Percentiles rank a stretch among this genome's conserved stretches.
These are phyloP conservation scores for Xerus rutilus DNA, from an alignment of 2,797 vertebrate genomes.

Conservation along the genomic window DNA sequence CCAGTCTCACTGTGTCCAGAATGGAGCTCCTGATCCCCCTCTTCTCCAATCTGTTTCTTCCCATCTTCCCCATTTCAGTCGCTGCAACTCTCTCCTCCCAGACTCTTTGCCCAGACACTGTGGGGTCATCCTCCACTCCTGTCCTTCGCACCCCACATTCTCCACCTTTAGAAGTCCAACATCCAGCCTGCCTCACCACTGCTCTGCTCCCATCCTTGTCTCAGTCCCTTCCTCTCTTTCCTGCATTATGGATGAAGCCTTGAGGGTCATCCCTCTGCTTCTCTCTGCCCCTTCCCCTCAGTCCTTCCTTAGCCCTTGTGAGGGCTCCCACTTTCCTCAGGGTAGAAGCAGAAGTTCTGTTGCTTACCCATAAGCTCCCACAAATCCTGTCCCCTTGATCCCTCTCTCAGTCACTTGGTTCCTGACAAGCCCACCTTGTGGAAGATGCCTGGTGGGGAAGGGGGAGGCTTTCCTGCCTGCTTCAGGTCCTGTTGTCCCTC, in stretches of 20 bases:
- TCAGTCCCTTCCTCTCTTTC: neutral
- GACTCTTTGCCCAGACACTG: neutral
- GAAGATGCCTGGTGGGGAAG: neutral
- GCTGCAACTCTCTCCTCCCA: neutral
- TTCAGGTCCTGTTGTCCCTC: neutral
- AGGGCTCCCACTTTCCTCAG: neutral
- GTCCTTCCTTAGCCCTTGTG: neutral
- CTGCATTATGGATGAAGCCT: neutral
- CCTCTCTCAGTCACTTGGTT: neutral
- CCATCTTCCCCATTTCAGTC: neutral
- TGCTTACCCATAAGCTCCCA: neutral
- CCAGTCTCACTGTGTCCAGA: neutral
- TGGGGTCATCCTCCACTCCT: rapidly evolving
- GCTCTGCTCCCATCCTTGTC: neutral
- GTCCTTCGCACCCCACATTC: neutral
- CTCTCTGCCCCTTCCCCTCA: neutral
- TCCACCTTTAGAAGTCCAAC: neutral
- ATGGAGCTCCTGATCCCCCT: neutral
- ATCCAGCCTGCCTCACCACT: neutral
- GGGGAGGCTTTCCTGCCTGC: neutral
- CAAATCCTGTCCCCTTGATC: too few relatives aligned
- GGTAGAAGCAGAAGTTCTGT: neutral
- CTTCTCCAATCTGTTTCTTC: neutral
- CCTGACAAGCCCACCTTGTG: neutral
- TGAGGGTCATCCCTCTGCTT: neutral